Evolutionary conservation across 37 sponge, comb jelly and placozoan genomes (phyloP).

Genomic region (Oopsacas minuta): DNA sequence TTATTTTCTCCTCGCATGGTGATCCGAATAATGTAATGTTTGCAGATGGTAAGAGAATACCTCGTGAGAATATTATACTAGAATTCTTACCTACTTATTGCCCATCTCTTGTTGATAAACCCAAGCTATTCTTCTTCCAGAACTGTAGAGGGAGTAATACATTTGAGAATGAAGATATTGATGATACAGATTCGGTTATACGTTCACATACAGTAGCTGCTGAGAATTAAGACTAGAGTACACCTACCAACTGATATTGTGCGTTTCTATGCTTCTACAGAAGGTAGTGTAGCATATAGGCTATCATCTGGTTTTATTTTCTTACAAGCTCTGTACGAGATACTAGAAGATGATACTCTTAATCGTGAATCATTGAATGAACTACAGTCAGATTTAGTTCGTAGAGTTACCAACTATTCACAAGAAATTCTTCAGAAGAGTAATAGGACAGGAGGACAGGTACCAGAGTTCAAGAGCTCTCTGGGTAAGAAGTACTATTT

Average conservation of each 20-base stretch:
- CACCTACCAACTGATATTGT: neutral
- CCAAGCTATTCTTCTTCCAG: conserved; percentile 16
- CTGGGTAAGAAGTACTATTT: conserved; percentile 9
- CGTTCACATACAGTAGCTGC: neutral
- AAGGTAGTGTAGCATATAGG: neutral
- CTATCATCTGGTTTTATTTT: neutral
- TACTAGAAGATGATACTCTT: neutral
- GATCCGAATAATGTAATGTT: neutral
- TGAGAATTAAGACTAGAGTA: neutral
- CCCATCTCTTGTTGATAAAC: neutral
- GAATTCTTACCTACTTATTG: neutral
- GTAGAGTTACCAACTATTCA: neutral
- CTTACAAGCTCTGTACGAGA: conserved; percentile 10
- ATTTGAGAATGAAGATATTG: neutral
- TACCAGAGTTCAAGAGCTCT: conserved; percentile 4
- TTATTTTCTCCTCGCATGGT: conserved; percentile 2
- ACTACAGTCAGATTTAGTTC: neutral
- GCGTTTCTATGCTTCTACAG: neutral
- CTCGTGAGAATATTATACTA: neutral
- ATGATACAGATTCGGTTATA: neutral
- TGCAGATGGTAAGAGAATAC: conserved; percentile 2
- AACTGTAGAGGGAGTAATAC: neutral
- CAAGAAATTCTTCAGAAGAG: neutral
- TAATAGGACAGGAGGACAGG: neutral
- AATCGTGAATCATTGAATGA: neutral